Evolutionary conservation across 1,140 invertebrate genomes (phyloP), one percentile per base, ranked within the genome.

Genomic region (Bombus cullumanus): DNA sequence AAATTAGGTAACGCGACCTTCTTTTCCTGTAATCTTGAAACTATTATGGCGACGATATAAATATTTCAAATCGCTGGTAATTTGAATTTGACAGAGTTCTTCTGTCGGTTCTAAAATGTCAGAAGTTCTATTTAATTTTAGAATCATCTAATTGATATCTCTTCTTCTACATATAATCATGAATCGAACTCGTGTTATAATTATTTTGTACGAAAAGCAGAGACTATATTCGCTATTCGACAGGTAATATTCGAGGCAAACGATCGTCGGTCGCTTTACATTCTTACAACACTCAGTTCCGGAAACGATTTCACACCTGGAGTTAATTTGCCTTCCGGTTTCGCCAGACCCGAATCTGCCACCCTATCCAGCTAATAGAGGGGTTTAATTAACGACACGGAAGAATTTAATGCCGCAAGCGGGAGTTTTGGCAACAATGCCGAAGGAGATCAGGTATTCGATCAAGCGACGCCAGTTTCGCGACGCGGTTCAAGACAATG

Each of bases 381-480:
- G 18, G 13, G 0, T 80, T 73, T 85, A 62, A 80, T 59, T 31
- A 79, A 73, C 41, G 68, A 78, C 47, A 28, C 5, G 34, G n/a
- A 75, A 64, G 79, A 85, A 81, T 81, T 73, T 85, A 31, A 85
- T 85, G 41, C 41, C 8, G 34, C 18, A 8, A 34, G 13, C 28
- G 10, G 39, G 18, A 72, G 15, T 59, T 64, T 62, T 4, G 8
- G 71, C 41, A 74, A 74, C 59, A 69, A 81, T 74, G 62, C 25
- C 71, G 71, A 73, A 74, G 39, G 12, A 72, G 76, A 85, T 80
- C 28, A 39, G 73, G 64, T 66, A 66, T 76, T 71, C 66, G 66
- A 89, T 86, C 81, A 69, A 89, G 34, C 72, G 53, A 78, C 85
- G 75, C 59, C 77, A 71, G 59, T 73, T 59, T 53, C 74, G 53